phyloP scores from a whole-genome alignment of 2,797 vertebrate genomes.

The Lagodon rhomboides region DNA sequence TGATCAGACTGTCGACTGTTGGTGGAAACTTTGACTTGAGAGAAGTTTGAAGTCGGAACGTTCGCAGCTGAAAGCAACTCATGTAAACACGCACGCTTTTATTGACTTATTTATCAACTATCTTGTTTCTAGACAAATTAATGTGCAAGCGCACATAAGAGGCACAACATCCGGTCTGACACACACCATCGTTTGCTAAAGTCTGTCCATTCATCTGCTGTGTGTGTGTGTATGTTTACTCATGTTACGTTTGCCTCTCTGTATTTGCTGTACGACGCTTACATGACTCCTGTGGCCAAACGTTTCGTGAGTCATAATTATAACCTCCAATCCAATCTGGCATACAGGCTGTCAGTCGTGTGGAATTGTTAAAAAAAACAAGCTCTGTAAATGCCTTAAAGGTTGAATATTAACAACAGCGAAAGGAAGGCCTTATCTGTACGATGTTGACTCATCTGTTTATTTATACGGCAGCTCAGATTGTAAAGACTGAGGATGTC shows the following conservation, averaged over 20 bases:
- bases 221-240: constrained; percentile 9
- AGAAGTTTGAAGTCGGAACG: neutral
- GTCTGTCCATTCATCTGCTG: neutral
- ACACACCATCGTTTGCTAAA: neutral
- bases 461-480: constrained; percentile 64
- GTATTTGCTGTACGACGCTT: constrained; percentile 17
- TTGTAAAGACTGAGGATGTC: constrained; percentile 55
- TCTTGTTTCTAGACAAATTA: neutral
- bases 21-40: neutral
- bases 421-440: constrained; percentile 22
- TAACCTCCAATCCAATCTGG: constrained; percentile 47
- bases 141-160: neutral
- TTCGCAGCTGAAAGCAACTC: neutral
- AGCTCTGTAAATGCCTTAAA: constrained; percentile 59
- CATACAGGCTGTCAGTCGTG: constrained; percentile 41
- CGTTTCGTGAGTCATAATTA: constrained; percentile 58
- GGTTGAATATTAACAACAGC: constrained; percentile 66
- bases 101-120: no score
- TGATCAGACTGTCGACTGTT: constrained; percentile 2
- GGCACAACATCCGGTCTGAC: neutral
- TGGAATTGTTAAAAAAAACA: constrained; percentile 42
- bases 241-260: constrained; percentile 1
- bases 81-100: neutral
- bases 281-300: constrained; percentile 30
- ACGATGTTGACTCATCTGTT: constrained; percentile 59